Percentiles rank a stretch among this genome's conserved stretches.
phyloP scores from a whole-genome alignment of 2,888 invertebrate species.

The Parapristionchus giblindavisi region DNA sequence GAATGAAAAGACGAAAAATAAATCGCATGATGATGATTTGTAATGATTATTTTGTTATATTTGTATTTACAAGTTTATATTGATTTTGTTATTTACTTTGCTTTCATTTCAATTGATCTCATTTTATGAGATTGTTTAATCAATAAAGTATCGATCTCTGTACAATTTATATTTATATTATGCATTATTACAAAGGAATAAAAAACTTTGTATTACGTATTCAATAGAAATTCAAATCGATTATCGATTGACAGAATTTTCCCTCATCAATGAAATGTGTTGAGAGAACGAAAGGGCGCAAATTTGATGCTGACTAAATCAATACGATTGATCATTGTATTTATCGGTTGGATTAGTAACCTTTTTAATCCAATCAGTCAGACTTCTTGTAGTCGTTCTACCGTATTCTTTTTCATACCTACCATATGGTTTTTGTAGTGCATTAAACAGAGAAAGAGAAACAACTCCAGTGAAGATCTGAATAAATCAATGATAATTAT shows the following conservation, averaged over 20 bases:
- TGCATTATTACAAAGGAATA: neutral
- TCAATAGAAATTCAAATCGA: conserved; percentile 20
- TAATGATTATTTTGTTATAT: neutral
- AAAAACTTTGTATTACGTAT: too few relatives aligned
- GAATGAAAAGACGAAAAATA: too few relatives aligned
- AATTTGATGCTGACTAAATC: neutral
- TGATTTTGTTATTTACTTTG: neutral
- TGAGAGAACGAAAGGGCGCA: conserved; percentile 31
- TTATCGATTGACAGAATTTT: conserved; percentile 24
- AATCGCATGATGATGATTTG: too few relatives aligned
- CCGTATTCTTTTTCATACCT: conserved; percentile 33
- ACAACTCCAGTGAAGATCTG: conserved; percentile 10
- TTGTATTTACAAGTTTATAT: neutral
- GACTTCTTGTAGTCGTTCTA: conserved; percentile 19
- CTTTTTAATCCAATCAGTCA: conserved; percentile 27
- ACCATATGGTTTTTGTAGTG: conserved; percentile 21
- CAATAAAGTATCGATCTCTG: neutral
- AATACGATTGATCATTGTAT: too few relatives aligned
- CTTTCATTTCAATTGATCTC: neutral
- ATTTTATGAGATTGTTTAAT: neutral
- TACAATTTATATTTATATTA: too few relatives aligned
- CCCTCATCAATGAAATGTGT: conserved; percentile 33
- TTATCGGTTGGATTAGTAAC: conserved; percentile 2
- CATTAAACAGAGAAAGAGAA: neutral
- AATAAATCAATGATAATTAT: neutral